Percentiles rank a stretch among this genome's conserved stretches.
These are phyloP conservation scores for Aelia acuminata DNA, from an alignment of 2,888 invertebrate species.

Conservation along the genomic window DNA sequence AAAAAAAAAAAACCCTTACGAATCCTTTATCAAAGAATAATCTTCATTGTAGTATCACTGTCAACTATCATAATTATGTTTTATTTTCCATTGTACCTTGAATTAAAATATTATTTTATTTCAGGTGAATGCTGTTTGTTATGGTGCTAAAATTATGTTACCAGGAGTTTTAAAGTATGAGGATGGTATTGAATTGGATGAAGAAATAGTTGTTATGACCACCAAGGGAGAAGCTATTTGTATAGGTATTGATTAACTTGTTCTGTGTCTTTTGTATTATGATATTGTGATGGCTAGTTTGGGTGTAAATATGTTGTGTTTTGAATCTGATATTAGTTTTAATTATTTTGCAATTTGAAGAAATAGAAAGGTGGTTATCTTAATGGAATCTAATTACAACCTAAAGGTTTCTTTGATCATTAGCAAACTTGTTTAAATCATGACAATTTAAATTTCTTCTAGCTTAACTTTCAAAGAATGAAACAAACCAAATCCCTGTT, in stretches of 20 bases:
- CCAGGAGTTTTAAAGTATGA: conserved; percentile 97
- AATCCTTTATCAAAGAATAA: no score
- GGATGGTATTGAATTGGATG: conserved; percentile 96
- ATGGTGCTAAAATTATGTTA: conserved; percentile 97
- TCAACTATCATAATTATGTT: neutral
- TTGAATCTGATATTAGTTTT: neutral
- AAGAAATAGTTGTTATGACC: conserved; percentile 97
- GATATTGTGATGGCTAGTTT: neutral
- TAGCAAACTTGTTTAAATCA: no score
- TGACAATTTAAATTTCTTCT: no score
- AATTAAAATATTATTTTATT: neutral
- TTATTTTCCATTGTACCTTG: neutral
- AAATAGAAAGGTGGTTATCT: no score
- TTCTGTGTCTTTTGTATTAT: neutral
- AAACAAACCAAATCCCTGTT: no score
- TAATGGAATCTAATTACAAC: neutral
- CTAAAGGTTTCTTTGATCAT: neutral
- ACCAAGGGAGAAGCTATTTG: conserved; percentile 97
- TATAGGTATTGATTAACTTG: conserved; percentile 71
- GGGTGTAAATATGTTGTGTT: neutral
- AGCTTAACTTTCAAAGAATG: no score
- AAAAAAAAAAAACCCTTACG: no score
- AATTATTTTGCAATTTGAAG: no score
- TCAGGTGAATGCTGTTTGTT: conserved; percentile 95
- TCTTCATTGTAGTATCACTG: no score